Evolutionary conservation across 2,888 invertebrate species (phyloP).

Genomic region (Drosophila acutilabella): DNA sequence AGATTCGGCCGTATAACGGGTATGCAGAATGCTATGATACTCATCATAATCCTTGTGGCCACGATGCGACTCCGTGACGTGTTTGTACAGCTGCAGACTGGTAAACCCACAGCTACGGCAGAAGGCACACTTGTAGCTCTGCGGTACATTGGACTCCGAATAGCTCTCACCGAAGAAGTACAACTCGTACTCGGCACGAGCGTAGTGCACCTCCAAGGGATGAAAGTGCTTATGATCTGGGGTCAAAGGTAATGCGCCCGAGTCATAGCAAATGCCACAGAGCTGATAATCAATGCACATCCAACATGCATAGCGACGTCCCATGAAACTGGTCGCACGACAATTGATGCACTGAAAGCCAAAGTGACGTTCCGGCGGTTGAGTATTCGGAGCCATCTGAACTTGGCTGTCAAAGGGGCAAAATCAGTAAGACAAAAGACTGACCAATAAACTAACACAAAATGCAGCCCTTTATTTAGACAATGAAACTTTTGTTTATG

Average conservation of each 20-base stretch:
- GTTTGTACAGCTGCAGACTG: conserved; percentile 23
- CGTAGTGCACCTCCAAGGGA: conserved; percentile 49
- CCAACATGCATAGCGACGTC: conserved; percentile 62
- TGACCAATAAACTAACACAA: neutral
- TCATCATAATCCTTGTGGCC: conserved; percentile 34
- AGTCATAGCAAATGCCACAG: conserved; percentile 53
- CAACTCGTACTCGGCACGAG: conserved; percentile 41
- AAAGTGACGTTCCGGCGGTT: conserved; percentile 46
- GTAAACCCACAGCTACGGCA: conserved; percentile 34
- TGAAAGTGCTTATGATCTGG: conserved; percentile 50
- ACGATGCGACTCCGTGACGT: conserved; percentile 28
- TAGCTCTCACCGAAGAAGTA: conserved; percentile 53
- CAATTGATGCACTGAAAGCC: conserved; percentile 51
- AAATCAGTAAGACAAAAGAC: neutral
- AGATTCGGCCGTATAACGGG: conserved; percentile 12
- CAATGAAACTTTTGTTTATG: neutral
- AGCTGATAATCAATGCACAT: conserved; percentile 48
- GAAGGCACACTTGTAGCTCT: conserved; percentile 62
- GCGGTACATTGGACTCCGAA: conserved; percentile 22
- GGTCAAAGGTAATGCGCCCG: conserved; percentile 11
- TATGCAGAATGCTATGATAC: conserved; percentile 34
- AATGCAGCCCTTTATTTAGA: neutral
- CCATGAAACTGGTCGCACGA: conserved; percentile 15
- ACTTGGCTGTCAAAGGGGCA: neutral
- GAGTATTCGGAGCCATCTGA: neutral